A percentile compares a stretch with the other conserved stretches of the same genome.
phyloP scores from a whole-genome alignment of 2,888 invertebrate genomes.

The Xestia sexstrigata region DNA sequence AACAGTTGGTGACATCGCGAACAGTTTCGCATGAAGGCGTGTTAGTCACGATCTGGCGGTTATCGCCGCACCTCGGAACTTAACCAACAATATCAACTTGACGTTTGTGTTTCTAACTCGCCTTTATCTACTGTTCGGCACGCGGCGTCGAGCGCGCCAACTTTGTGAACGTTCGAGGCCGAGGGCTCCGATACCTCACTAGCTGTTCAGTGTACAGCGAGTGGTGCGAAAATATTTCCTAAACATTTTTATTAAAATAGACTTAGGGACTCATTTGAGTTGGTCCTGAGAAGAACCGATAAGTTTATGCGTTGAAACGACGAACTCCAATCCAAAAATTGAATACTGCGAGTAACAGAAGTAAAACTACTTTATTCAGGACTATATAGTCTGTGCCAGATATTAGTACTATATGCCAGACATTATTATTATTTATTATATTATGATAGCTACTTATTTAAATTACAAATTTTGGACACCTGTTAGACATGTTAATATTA shows the following conservation, averaged over 20 bases:
- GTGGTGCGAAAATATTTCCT: background rate
- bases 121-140: background rate
- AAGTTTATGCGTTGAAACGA: background rate
- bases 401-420: too few relatives aligned
- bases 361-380: constrained; percentile 5
- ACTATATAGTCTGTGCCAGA: too few relatives aligned
- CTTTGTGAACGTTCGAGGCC: background rate
- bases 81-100: background rate
- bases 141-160: background rate
- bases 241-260: background rate
- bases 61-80: background rate
- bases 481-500: too few relatives aligned
- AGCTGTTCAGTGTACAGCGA: too few relatives aligned
- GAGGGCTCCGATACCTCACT: background rate
- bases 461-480: too few relatives aligned
- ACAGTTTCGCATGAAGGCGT: background rate
- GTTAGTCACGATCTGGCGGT: background rate
- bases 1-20: background rate
- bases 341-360: background rate
- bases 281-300: background rate
- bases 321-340: too few relatives aligned
- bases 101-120: background rate
- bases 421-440: too few relatives aligned
- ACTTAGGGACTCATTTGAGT: background rate
- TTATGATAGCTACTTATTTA: too few relatives aligned